A percentile compares a stretch with the other conserved stretches of the same genome.
Evolutionary conservation across 2,113 vertebrate species (phyloP).

Genomic region (Syngnathus scovelli): DNA sequence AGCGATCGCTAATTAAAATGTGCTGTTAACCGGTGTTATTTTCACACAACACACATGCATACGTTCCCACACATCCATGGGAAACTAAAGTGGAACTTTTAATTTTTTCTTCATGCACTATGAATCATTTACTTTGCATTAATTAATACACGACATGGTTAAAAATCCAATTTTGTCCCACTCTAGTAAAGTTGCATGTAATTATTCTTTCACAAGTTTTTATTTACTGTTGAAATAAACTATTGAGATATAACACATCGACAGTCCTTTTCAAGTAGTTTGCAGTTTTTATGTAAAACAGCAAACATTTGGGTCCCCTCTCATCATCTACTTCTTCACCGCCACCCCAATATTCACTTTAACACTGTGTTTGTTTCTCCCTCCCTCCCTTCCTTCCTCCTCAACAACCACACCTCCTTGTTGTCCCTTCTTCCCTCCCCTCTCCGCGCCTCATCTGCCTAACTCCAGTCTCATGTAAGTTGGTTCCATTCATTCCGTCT

Average conservation of each 20-base stretch:
- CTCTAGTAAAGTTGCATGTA: too few relatives aligned
- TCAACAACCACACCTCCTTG: slow-evolving; percentile 77
- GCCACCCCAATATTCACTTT: slow-evolving; percentile 76
- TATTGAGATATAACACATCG: too few relatives aligned
- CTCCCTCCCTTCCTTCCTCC: slow-evolving; percentile 72
- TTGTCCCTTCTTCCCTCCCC: slow-evolving; percentile 73
- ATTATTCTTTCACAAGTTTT: not conserved
- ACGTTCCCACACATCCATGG: slow-evolving; percentile 2
- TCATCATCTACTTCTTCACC: slow-evolving; percentile 30
- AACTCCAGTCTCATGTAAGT: slow-evolving; percentile 99
- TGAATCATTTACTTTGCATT: too few relatives aligned
- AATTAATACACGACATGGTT: too few relatives aligned
- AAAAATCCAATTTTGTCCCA: too few relatives aligned
- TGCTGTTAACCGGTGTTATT: too few relatives aligned
- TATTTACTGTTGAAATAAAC: not conserved
- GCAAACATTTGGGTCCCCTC: slow-evolving; percentile 15
- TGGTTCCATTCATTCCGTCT: slow-evolving; percentile 73
- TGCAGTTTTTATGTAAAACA: slow-evolving; percentile 26
- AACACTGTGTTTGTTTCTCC: slow-evolving; percentile 82
- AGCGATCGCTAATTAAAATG: too few relatives aligned
- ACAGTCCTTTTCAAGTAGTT: slow-evolving; percentile 36
- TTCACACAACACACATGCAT: not conserved
- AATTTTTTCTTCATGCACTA: too few relatives aligned
- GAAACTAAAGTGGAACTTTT: slow-evolving; percentile 9
- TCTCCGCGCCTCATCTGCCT: slow-evolving; percentile 84